Conservation (phyloP, 2,113 vertebrate genomes). For the Caloenas nicobarica region DNA sequence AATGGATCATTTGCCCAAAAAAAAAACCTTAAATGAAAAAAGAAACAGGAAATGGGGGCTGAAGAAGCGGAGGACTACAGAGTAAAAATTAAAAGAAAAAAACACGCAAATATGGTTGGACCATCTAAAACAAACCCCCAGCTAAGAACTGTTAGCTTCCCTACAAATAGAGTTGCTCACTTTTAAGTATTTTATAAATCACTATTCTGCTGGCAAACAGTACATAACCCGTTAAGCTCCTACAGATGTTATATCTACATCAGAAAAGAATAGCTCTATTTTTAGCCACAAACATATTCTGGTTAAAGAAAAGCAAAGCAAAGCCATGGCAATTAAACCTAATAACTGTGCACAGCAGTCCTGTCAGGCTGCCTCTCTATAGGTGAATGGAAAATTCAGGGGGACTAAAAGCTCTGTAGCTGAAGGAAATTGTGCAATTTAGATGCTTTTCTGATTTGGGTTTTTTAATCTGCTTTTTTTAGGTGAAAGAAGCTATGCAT, state of each 20-base stretch:
- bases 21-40: background rate
- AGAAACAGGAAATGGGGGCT: background rate
- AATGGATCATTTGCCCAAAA: background rate
- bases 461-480: background rate
- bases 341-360: slow-evolving; percentile 52
- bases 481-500: background rate
- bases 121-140: background rate
- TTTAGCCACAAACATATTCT: slow-evolving; percentile 62
- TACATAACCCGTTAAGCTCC: background rate
- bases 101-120: background rate
- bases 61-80: background rate
- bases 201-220: background rate
- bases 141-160: background rate
- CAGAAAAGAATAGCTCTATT: slow-evolving; percentile 65
- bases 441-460: background rate
- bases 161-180: background rate
- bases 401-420: slow-evolving; percentile 18
- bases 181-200: background rate
- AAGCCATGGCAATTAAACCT: slow-evolving; percentile 66
- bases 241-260: slow-evolving; percentile 54
- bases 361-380: slow-evolving; percentile 6
- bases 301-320: slow-evolving; percentile 57
- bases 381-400: slow-evolving; percentile 27
- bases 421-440: background rate
- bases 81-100: background rate